Evolutionary conservation across 2,888 invertebrate genomes (phyloP), one percentile per base, ranked within the genome.

Genomic region (Ryuthela nishihirai): DNA sequence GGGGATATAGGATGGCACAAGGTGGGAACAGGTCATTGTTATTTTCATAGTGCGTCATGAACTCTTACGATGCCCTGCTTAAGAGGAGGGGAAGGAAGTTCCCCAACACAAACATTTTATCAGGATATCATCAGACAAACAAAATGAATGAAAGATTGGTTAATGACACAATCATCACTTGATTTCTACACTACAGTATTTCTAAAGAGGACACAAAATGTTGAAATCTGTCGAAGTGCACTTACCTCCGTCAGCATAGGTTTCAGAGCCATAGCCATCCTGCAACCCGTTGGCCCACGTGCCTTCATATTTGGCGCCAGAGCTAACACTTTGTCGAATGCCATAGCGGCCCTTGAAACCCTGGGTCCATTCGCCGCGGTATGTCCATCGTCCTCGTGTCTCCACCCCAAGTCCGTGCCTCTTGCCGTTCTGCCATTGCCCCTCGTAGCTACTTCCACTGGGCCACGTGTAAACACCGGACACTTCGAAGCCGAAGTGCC

Each of bases 361-460:
- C 75, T 94, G 92, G 56, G 95, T 94, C 95, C 95, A 98, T 79
- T 97, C 97, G 64, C 95, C 97, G 65, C 93, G 84, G 80, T 99
- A 99, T 68, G 95, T 81, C 91, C 98, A 98, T 54, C 95, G 84
- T 39, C 97, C 97, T 65, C 98, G 84, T 64, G 89, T 88, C 77
- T 99, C 99, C 73, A 97, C 90, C 62, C 99, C 99, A 72, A 98
- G 80, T 9, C 98, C 99, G 75, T 99, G 99, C 47, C 98, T 83
- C 77, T 97, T 95, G 66, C 99, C 99, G 75, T 97, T 98, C 78
- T 97, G 98, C 99, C 99, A 99, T 78, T 98, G 95, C 62, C 99
- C 99, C 78, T 94, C 93, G 80, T 87, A 97, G 68, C 89, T 86
- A 74, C 94, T 94, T 48, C 97, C 97, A 76, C 92, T 92, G 75